These are phyloP conservation scores for Cantharis nigra DNA, from an alignment of 2,888 invertebrate species.

Conservation along the genomic window DNA sequence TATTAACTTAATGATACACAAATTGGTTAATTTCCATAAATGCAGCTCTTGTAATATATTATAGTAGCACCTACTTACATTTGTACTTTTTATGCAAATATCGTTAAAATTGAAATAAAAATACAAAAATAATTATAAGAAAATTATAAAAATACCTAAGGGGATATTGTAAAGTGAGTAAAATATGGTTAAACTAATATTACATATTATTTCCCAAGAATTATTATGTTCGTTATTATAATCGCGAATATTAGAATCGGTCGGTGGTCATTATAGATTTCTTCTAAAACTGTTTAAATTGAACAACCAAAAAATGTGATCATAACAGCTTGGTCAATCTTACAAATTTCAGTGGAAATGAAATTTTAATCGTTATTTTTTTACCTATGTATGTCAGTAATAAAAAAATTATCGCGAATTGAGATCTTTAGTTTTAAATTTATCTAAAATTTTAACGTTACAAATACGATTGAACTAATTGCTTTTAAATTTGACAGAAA, in stretches of 20 bases:
- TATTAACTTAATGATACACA: not conserved
- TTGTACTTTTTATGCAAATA: not conserved
- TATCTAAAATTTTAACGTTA: not conserved
- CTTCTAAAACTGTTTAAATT: not conserved
- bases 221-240: not conserved
- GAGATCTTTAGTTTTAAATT: not conserved
- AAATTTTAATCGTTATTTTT: too few species aligned
- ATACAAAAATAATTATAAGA: not conserved
- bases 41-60: not conserved
- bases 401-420: too few species aligned
- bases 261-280: too few species aligned
- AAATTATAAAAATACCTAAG: not conserved
- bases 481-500: not conserved
- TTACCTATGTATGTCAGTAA: too few species aligned
- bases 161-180: not conserved
- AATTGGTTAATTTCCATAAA: not conserved
- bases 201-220: not conserved
- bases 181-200: too few species aligned
- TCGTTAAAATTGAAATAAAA: not conserved
- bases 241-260: not conserved
- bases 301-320: not conserved
- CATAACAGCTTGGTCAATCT: too few species aligned
- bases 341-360: too few species aligned
- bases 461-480: not conserved
- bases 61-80: not conserved